Percentiles rank a stretch among this genome's conserved stretches.
These are phyloP conservation scores for Apis dorsata DNA, from an alignment of 1,140 invertebrate genomes.

Conservation along the genomic window DNA sequence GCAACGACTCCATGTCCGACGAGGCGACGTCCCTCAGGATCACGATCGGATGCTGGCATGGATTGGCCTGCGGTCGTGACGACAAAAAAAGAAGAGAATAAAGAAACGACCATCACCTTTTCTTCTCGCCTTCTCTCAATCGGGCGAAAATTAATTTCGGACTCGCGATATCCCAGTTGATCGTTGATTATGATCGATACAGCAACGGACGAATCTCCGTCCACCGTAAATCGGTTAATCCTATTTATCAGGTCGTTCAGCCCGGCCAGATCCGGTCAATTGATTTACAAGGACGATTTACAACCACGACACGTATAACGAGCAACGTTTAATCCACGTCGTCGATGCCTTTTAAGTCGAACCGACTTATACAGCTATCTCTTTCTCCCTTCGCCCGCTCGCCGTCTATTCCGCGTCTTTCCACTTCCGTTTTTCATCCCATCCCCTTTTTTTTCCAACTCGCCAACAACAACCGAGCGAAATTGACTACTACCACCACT, in stretches of 20 bases:
- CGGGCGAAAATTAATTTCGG: constrained; percentile 17
- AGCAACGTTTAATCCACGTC: constrained; percentile 62
- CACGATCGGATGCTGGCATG: constrained; percentile 96
- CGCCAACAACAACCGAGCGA: background rate
- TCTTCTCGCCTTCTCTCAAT: background rate
- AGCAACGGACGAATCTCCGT: constrained; percentile 48
- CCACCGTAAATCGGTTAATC: constrained; percentile 59
- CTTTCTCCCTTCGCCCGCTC: background rate
- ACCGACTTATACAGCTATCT: constrained; percentile 17
- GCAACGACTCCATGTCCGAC: constrained; percentile 93
- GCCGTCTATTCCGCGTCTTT: too few relatives aligned
- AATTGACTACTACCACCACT: too few relatives aligned
- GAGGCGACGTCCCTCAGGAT: constrained; percentile 93
- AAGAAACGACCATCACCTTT: background rate
- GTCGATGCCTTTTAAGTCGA: constrained; percentile 36
- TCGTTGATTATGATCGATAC: constrained; percentile 60
- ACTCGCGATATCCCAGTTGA: constrained; percentile 10
- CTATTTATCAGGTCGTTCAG: constrained; percentile 41
- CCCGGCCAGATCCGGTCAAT: constrained; percentile 40
- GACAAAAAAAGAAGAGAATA: background rate
- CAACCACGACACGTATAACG: constrained; percentile 58
- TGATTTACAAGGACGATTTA: constrained; percentile 66
- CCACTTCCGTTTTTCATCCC: background rate
- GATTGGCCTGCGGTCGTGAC: constrained; percentile 85
- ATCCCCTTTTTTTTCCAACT: background rate